These are phyloP conservation scores for Sceloporus tristichus DNA, from an alignment of 2,113 vertebrate species.

Conservation along the genomic window DNA sequence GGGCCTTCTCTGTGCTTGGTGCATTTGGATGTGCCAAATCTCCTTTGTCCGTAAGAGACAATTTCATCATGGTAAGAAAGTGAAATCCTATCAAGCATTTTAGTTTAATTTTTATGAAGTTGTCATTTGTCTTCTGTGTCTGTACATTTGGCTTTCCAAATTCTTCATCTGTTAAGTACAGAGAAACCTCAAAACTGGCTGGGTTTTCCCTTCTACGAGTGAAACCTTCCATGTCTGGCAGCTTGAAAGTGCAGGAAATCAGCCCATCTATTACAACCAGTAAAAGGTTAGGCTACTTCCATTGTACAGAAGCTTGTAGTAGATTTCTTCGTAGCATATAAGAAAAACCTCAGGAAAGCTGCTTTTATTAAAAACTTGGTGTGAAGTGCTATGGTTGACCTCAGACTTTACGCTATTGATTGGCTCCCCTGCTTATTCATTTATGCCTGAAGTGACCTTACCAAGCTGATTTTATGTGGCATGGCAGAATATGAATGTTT, in stretches of 20 bases:
- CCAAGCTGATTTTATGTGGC: conserved; percentile 38
- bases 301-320: fast-evolving
- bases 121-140: neutral
- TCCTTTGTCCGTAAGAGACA: neutral
- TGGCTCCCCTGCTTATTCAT: neutral
- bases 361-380: neutral
- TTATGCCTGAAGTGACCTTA: conserved; percentile 74
- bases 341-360: conserved; percentile 27
- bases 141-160: neutral
- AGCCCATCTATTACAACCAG: neutral
- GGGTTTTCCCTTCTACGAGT: neutral
- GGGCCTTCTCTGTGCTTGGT: neutral
- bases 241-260: neutral
- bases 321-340: neutral
- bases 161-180: neutral
- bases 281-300: neutral
- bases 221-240: neutral
- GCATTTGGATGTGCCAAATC: neutral
- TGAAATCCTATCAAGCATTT: neutral
- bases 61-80: neutral
- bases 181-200: conserved; percentile 6
- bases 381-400: neutral
- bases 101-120: fast-evolving
- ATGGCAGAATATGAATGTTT: conserved; percentile 63
- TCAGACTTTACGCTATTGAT: neutral